Evolutionary conservation across 2,888 invertebrate genomes (phyloP).

Genomic region (Cylindroiulus punctatus): DNA sequence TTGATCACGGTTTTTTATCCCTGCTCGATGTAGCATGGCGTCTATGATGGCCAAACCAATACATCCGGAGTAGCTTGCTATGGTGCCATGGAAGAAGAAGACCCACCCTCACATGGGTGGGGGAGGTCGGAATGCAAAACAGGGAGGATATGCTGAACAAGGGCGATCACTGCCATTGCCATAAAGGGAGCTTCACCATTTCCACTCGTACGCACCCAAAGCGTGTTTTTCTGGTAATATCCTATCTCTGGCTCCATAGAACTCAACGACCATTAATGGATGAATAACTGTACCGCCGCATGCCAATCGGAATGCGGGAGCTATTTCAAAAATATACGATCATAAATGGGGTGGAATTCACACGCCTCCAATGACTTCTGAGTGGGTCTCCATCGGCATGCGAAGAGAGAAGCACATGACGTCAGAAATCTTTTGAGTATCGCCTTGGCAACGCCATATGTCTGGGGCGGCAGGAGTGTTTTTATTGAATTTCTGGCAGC

Average conservation of each 20-base stretch:
- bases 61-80: neutral
- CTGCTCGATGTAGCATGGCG: conserved; percentile 34
- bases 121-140: conserved; percentile 34
- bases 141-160: conserved; percentile 34
- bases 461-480: neutral
- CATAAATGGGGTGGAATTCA: conserved; percentile 11
- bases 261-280: conserved; percentile 34
- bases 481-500: neutral
- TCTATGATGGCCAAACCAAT: neutral
- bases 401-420: too few relatives aligned
- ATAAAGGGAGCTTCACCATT: conserved; percentile 8
- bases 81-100: neutral
- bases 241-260: conserved; percentile 28
- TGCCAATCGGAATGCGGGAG: conserved; percentile 7
- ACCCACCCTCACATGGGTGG: neutral
- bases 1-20: conserved; percentile 25
- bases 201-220: neutral
- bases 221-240: conserved; percentile 19
- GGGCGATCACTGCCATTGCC: neutral
- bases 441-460: too few relatives aligned
- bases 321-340: conserved; percentile 36
- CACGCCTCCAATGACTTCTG: neutral
- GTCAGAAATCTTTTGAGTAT: too few relatives aligned
- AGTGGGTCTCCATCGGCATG: neutral
- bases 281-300: neutral